Percentiles rank a stretch among this genome's conserved stretches.
phyloP scores from a whole-genome alignment of 2,113 vertebrate species.

The Sisor rabdophorus region DNA sequence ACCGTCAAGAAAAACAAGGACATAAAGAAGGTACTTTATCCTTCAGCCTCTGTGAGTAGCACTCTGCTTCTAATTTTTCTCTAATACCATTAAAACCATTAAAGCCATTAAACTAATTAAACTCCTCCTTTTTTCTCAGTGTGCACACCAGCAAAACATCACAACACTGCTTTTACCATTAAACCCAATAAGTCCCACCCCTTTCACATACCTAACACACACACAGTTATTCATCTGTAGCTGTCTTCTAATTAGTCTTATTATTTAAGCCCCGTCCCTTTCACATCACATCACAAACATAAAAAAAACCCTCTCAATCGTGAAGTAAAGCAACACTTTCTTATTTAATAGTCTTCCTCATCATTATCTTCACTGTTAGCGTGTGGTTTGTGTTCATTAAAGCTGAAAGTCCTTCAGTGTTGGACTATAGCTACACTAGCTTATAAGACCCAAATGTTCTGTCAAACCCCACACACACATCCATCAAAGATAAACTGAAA shows the following conservation, averaged over 20 bases:
- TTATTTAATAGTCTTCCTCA: not conserved
- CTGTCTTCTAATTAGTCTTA: conserved; percentile 27
- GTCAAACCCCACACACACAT: not conserved
- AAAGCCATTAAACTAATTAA: conserved; percentile 30
- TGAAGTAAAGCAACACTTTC: not conserved
- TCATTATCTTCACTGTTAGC: not conserved
- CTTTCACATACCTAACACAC: not conserved
- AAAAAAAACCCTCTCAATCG: too few species aligned
- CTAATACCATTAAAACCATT: conserved; percentile 21
- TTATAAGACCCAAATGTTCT: not conserved
- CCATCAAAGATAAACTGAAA: not conserved
- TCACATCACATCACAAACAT: not conserved
- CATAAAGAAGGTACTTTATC: conserved; percentile 82
- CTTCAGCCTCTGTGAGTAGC: conserved; percentile 56
- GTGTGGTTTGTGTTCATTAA: not conserved
- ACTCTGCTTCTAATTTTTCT: conserved; percentile 42
- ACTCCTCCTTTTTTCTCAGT: conserved; percentile 22
- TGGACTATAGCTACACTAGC: not conserved
- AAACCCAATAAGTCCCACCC: conserved; percentile 16
- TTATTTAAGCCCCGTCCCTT: conserved; percentile 4
- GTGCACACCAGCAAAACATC: not conserved
- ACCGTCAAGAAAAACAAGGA: conserved; percentile 92
- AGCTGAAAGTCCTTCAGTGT: not conserved
- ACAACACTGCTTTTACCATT: not conserved
- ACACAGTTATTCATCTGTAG: conserved; percentile 45